A percentile compares a stretch with the other conserved stretches of the same genome.
These are phyloP conservation scores for Platysternon megacephalum DNA, from an alignment of 2,113 vertebrate species.

Conservation along the genomic window DNA sequence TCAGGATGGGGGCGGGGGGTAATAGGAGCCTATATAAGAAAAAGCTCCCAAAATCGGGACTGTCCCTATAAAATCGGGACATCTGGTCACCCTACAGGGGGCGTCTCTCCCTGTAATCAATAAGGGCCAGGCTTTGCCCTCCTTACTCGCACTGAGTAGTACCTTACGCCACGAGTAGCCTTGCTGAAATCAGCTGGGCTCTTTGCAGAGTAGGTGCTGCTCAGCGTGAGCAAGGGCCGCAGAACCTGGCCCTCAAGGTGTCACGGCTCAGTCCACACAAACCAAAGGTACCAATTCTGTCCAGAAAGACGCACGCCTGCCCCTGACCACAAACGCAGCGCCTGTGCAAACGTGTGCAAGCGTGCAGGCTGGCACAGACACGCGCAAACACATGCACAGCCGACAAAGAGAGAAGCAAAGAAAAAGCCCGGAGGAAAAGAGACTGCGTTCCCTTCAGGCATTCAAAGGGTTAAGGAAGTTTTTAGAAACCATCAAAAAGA, in stretches of 20 bases:
- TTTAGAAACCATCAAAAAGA: neutral
- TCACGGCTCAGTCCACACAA: neutral
- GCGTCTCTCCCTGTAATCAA: neutral
- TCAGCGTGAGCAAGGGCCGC: neutral
- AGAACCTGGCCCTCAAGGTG: neutral
- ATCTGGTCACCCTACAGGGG: too few relatives aligned
- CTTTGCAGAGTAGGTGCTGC: neutral
- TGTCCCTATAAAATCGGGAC: too few relatives aligned
- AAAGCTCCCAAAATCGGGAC: too few relatives aligned
- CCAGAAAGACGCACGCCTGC: neutral
- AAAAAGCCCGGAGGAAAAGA: neutral
- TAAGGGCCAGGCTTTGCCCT: neutral
- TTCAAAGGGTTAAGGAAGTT: slow-evolving; percentile 32
- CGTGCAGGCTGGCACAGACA: neutral
- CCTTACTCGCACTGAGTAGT: neutral
- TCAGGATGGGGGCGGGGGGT: too few relatives aligned
- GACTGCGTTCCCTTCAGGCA: neutral
- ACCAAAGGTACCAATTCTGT: neutral
- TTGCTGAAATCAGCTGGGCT: neutral
- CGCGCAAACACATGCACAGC: neutral
- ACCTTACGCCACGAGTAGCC: neutral
- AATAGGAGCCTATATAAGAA: too few relatives aligned
- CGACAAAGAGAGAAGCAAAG: neutral
- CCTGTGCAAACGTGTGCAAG: neutral
- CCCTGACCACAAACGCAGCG: too few relatives aligned